phyloP scores from a whole-genome alignment of 2,888 invertebrate genomes.

The Drosophila multiciliata region DNA sequence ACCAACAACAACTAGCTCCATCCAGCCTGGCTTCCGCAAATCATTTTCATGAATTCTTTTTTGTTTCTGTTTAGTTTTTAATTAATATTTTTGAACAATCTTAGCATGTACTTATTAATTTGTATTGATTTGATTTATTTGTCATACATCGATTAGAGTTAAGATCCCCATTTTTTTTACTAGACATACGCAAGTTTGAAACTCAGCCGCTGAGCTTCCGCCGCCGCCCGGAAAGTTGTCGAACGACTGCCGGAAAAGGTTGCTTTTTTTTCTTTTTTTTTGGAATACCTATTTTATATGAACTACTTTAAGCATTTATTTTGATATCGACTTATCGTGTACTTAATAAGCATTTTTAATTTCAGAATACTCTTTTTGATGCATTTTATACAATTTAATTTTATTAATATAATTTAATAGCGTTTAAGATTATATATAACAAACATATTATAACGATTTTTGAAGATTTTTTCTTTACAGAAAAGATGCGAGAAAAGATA shows the following conservation, averaged over 20 bases:
- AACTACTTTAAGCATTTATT: slow-evolving; percentile 43
- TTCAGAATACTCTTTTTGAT: slow-evolving; percentile 25
- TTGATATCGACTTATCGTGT: slow-evolving; percentile 22
- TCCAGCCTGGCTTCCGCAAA: slow-evolving; percentile 52
- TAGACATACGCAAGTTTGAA: slow-evolving; percentile 46
- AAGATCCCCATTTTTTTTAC: slow-evolving; percentile 30
- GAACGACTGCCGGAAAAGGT: slow-evolving; percentile 61
- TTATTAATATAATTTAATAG: slow-evolving; percentile 24
- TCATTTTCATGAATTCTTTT: slow-evolving; percentile 11
- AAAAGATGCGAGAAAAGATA: slow-evolving; percentile 53
- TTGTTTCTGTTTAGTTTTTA: slow-evolving; percentile 1
- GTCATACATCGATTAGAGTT: slow-evolving; percentile 10
- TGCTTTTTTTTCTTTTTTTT: slow-evolving; percentile 36
- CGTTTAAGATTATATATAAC: slow-evolving; percentile 24
- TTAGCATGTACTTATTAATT: slow-evolving; percentile 10
- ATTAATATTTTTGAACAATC: slow-evolving; percentile 15
- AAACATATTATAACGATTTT: slow-evolving; percentile 52
- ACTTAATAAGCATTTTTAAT: slow-evolving; percentile 34
- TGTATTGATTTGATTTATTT: slow-evolving; percentile 23
- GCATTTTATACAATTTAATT: slow-evolving; percentile 55
- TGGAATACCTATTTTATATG: slow-evolving; percentile 25
- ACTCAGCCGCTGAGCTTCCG: slow-evolving; percentile 71
- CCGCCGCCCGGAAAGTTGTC: slow-evolving; percentile 63
- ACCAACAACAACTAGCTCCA: slow-evolving; percentile 40
- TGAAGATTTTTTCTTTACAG: slow-evolving; percentile 68